phyloP scores from a whole-genome alignment of 1,140 invertebrate species.

The Pantala flavescens region DNA sequence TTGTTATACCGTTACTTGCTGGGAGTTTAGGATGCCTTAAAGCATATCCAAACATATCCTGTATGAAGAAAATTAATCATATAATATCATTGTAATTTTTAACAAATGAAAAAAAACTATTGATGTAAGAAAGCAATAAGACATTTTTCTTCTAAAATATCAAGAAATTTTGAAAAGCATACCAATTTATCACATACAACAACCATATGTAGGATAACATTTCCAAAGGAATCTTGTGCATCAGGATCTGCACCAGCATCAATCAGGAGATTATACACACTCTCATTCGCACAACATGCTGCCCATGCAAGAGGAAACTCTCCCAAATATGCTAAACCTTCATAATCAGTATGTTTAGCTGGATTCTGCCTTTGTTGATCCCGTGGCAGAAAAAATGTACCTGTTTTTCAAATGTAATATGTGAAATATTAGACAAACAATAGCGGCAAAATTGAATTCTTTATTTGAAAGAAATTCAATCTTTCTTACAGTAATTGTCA shows the following conservation, averaged over 20 bases:
- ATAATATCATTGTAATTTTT: neutral
- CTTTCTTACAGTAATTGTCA: neutral
- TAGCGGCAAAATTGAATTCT: no score
- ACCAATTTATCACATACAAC: constrained; percentile 94
- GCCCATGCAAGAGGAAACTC: constrained; percentile 96
- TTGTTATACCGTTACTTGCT: constrained; percentile 80
- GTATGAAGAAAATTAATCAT: constrained; percentile 24
- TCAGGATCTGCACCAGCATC: constrained; percentile 89
- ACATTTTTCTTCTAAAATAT: constrained; percentile 12
- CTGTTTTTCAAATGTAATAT: constrained; percentile 30
- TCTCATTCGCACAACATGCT: constrained; percentile 90
- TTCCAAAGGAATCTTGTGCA: constrained; percentile 80
- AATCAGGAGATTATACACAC: constrained; percentile 92
- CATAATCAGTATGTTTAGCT: constrained; percentile 78
- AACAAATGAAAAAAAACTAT: constrained; percentile 21
- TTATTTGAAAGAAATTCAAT: neutral
- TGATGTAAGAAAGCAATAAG: no score
- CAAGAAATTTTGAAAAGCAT: constrained; percentile 29
- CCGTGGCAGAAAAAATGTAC: constrained; percentile 81
- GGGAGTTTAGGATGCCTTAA: constrained; percentile 85
- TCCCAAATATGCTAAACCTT: constrained; percentile 88
- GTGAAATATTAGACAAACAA: no score
- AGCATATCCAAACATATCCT: constrained; percentile 98
- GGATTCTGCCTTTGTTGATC: constrained; percentile 74
- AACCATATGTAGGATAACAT: constrained; percentile 97